Percentiles rank a stretch among this genome's conserved stretches.
Evolutionary conservation across 2,113 vertebrate species (phyloP).

Genomic region (Dasyurus viverrinus): DNA sequence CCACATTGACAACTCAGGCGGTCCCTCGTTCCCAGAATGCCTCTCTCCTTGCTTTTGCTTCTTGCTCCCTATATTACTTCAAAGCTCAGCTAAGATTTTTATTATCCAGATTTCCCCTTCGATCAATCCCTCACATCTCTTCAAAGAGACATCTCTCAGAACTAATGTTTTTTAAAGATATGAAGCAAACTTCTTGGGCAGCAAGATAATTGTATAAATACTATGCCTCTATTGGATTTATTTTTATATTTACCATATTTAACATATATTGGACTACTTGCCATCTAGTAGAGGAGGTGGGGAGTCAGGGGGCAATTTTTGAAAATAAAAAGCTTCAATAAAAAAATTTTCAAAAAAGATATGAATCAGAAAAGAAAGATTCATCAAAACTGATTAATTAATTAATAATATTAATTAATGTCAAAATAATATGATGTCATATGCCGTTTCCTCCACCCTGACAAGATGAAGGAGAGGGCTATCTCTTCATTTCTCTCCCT

Average conservation of each 20-base stretch:
- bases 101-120: background rate
- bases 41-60: background rate
- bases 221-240: no score
- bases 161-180: background rate
- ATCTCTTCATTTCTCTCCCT: background rate
- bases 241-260: no score
- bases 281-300: no score
- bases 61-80: background rate
- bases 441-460: background rate
- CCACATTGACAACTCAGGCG: background rate
- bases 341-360: no score
- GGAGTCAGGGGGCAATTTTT: no score
- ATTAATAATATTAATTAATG: no score
- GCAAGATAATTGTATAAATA: no score
- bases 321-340: no score
- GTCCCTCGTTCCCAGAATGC: no score
- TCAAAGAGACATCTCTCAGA: background rate
- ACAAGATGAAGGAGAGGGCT: background rate
- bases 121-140: background rate
- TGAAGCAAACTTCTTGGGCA: no score
- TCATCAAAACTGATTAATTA: background rate
- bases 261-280: no score
- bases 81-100: background rate
- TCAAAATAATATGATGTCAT: background rate
- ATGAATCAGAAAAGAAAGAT: background rate